Evolutionary conservation across 2,797 vertebrate species (phyloP).

Genomic region (Cryptoprocta ferox): DNA sequence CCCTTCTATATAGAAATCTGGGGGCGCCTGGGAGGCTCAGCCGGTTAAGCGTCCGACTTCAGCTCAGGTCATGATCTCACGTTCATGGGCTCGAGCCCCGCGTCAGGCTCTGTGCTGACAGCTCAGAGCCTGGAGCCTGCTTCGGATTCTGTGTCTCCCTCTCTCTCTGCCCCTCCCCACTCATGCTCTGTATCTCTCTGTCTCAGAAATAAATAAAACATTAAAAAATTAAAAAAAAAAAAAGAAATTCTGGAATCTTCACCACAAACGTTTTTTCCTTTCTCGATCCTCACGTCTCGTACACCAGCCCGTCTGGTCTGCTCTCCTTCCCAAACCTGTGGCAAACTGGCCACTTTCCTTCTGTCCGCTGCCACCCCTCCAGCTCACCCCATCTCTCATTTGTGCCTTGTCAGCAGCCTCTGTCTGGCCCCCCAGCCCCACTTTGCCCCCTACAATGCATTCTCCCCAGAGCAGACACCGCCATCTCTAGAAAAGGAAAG

Average conservation of each 20-base stretch:
- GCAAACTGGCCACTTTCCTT: background rate
- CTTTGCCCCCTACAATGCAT: background rate
- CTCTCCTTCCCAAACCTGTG: background rate
- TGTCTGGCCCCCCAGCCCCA: background rate
- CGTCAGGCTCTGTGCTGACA: no score
- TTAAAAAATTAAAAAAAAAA: no score
- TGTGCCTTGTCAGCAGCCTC: background rate
- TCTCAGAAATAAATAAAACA: no score
- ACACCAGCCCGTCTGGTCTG: background rate
- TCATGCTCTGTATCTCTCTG: no score
- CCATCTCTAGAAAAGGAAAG: conserved; percentile 23
- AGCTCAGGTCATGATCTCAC: no score
- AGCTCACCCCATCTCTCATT: background rate
- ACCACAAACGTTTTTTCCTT: background rate
- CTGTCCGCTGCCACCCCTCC: background rate
- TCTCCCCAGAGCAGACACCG: conserved; percentile 13
- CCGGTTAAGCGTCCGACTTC: no score
- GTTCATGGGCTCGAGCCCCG: no score
- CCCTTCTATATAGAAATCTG: background rate
- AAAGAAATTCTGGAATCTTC: background rate
- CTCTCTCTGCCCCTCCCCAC: no score
- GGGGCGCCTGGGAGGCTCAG: no score
- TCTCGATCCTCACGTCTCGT: background rate
- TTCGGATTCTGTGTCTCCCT: no score
- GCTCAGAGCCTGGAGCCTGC: no score